Evolutionary conservation across 2,113 vertebrate species (phyloP), one percentile per base, ranked within the genome.

Genomic region (Corynorhinus townsendii): DNA sequence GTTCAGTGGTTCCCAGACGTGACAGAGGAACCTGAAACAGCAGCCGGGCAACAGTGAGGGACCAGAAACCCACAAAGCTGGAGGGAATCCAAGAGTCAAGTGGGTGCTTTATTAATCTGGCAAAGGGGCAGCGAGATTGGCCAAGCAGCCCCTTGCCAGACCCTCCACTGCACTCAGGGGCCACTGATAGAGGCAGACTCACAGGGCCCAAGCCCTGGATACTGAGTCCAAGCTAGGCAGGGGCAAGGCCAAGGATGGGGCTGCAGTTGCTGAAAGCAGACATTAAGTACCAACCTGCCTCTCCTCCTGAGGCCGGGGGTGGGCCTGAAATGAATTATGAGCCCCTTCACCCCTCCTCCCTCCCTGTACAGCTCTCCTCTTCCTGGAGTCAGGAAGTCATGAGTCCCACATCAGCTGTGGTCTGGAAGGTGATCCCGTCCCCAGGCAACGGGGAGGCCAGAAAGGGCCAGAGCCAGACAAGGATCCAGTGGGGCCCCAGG

Each of bases 401-500:
- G 4, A 75, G 90, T n/a, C 82, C 35, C 59, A 98, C 90, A 2
- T 98, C 97, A 7, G 98, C 98, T 0, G 98, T 96, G 43, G 98
- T 98, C 95, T 97, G 96, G 96, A 99, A 99, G 95, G 97, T 96
- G 90, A 99, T 98, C 43, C 99, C 99, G 0, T 99, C 99, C 59
- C 99, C 99, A 0, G 99, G 98, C 45, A 99, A 83, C 0, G 98
- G 98, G n/a, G 99, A 99, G 26, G 98, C 93, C 86, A 99, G 95
- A 84, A 99, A 99, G 1, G 99, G 99, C 91, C 98, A 99, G 73
- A 99, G 97, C 99, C 99, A 99, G 92, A 98, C 98, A 1, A 99
- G 93, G 97, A 98, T 98, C 99, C 99, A 99, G 54, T 94, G 98
- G 43, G 95, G 76, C 33, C 99, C 99, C 75, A 99, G 97, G 16